Evolutionary conservation across 2,113 vertebrate species (phyloP), one percentile per base, ranked within the genome.

Genomic region (Nycticryphes semicollaris): DNA sequence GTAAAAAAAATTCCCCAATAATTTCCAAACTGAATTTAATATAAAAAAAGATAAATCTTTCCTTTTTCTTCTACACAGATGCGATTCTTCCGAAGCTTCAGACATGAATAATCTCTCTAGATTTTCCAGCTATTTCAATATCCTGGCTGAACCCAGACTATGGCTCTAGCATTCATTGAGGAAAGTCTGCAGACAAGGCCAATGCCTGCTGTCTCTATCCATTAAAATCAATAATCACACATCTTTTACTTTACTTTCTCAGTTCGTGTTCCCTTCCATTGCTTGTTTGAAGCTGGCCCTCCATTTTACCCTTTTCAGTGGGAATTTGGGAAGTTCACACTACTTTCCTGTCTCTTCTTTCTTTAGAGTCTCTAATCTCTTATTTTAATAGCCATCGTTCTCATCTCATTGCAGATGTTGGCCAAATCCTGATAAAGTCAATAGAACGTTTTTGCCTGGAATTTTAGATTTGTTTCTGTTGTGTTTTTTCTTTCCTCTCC

Each of bases 361-460:
- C 43, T 77, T 83, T 51, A 39, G 10, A 57, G 13, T 37, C 8
- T 72, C 41, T 81, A 57, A 17, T 76, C 23, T 8, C 14, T 54
- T 74, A n/a, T 70, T 83, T 93, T 75, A 64, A 22, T 39, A 92
- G 41, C 54, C 30, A 9, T 69, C 14, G 4, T 87, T 79, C 45
- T 81, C 48, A 60, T 59, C 66, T 89, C 35, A 41, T 67, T 79
- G 30, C 31, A 90, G 48, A 84, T 85, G 59, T 94, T 92, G 82
- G 74, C 66, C 77, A 51, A 62, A 83, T 76, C 62, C 62, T 48
- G n/a, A 69, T 57, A 89, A 94, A 91, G 81, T 89, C 69, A 91
- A 93, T 53, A 92, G 64, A 69, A 93, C 79, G 39, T 39, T 72
- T 96, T 90, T 64, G 86, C 21, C 41, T 87, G 81, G 54, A 92